Conservation (phyloP, 2,113 vertebrate species). For the Opisthocomus hoazin region DNA sequence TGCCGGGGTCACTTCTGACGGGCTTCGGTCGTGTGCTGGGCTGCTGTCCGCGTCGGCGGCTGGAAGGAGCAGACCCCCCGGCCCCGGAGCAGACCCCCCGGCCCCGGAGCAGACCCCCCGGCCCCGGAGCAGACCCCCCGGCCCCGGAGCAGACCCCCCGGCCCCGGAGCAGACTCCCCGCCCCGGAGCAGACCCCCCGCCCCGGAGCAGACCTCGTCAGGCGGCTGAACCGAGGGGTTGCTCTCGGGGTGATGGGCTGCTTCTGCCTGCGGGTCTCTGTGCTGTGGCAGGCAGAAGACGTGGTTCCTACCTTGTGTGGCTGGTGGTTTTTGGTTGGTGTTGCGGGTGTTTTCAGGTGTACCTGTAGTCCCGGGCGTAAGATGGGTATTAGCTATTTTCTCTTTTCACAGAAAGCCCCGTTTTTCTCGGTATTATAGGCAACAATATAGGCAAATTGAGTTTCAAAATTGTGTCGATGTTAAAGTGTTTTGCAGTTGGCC, state of each 20-base stretch:
- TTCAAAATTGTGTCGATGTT: neutral
- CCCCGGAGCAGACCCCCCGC: too few species aligned
- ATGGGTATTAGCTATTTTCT: neutral
- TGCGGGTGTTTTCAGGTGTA: neutral
- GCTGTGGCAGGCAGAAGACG: neutral
- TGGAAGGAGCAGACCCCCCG: too few species aligned
- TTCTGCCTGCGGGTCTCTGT: neutral
- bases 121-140: too few species aligned
- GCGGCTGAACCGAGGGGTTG: too few species aligned
- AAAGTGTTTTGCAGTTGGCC: neutral
- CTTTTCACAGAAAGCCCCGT: rapidly evolving
- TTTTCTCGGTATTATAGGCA: neutral
- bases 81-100: too few species aligned
- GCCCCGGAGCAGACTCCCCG: too few species aligned
- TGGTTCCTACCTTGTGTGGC: neutral
- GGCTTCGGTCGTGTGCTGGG: neutral
- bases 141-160: too few species aligned
- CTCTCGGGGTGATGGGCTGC: neutral
- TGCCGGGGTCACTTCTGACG: neutral
- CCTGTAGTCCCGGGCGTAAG: rapidly evolving
- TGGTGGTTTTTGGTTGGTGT: neutral
- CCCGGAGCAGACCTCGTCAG: too few species aligned
- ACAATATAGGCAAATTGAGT: neutral
- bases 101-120: too few species aligned
- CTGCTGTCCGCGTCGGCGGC: too few species aligned